Base-by-base conservation (phyloP, 1,140 invertebrate genomes). In the Paraescarpia echinospica region DNA sequence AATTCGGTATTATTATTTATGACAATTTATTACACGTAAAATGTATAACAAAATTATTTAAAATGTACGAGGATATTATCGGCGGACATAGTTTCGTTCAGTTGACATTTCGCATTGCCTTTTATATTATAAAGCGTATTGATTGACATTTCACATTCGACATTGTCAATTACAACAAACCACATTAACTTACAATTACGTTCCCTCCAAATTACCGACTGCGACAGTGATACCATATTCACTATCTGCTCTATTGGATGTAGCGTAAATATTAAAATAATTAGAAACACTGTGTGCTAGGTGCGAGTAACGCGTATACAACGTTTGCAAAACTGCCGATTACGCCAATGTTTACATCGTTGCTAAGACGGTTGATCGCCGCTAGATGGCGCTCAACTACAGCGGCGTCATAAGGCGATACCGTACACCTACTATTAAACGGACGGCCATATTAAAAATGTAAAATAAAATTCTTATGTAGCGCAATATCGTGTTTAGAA, bases 291-390 rank as follows among this genome's bases (percentile, higher is more conserved):
- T 27, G 59, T 27, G 14, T 18, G 22, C 22, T 77, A 77, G 59
- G 27, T 41, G 41, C 41, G 27, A 77, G 59, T 77, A 27, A 2
- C 59, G 59, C 9, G 59, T 77, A 31, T 77, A 77, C 48, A 51
- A 51, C 59, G 59, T 27, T 77, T 77, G 22, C 59, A 77, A 77
- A 77, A 77, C 59, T 27, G 59, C 8, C 8, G 59, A 77, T 77
- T 77, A 77, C 59, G 59, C 59, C 59, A 77, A 77, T 77, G 59
- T 77, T 77, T 77, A 77, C 59, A 77, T 77, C 59, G 59, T 77
- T 77, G 59, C 59, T 77, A 77, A 27, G 59, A 77, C 59, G 14
- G 27, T 77, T 31, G 59, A 27, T 77, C 59, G 59, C 59, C 59
- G 59, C 27, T 31, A 77, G 59, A 77, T 77, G 59, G 59, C 59